Conservation (phyloP, 2,888 invertebrate genomes). For the Nasonovia ribisnigri region DNA sequence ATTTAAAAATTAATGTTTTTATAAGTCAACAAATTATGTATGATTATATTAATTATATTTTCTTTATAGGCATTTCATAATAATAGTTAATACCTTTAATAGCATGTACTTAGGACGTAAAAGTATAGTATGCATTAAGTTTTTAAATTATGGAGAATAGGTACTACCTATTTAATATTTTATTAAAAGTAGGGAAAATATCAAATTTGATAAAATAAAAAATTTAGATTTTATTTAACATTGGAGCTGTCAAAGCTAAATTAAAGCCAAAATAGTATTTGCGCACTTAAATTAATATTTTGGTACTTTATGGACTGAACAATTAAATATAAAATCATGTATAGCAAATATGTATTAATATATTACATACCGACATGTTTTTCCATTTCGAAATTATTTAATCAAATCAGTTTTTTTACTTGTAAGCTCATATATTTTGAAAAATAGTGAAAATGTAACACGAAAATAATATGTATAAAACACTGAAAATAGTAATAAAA, state of each 20-base stretch:
- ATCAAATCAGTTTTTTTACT: background rate
- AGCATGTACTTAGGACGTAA: background rate
- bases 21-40: background rate
- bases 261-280: background rate
- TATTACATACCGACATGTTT: background rate
- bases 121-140: background rate
- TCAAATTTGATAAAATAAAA: background rate
- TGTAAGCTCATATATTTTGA: background rate
- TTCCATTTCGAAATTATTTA: background rate
- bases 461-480: slow-evolving; percentile 32
- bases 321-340: background rate
- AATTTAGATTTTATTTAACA: background rate
- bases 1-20: background rate
- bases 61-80: background rate
- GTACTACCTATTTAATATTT: background rate
- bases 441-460: background rate
- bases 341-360: background rate
- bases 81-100: background rate
- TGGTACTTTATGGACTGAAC: background rate
- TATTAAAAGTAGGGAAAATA: background rate
- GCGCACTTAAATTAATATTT: background rate
- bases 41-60: background rate
- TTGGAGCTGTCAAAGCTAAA: background rate
- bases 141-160: background rate
- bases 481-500: slow-evolving; percentile 56